These are phyloP conservation scores for Tinamus major DNA, from an alignment of 2,797 vertebrate genomes.

Conservation along the genomic window DNA sequence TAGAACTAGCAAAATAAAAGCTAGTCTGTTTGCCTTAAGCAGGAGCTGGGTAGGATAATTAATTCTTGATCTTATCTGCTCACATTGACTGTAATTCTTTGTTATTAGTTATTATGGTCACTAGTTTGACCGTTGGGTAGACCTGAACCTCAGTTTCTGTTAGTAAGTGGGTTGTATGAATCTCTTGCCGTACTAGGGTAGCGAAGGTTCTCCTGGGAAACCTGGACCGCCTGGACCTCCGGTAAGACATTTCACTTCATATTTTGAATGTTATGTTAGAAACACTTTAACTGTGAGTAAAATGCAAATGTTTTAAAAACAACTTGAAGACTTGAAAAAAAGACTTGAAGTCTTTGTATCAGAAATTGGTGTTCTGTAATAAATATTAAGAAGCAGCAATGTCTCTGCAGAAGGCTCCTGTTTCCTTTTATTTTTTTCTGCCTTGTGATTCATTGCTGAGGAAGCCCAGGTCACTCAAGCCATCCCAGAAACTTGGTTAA, in stretches of 20 bases:
- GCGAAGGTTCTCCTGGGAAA: slow-evolving; percentile 88
- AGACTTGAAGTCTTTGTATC: not conserved
- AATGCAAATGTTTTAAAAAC: not conserved
- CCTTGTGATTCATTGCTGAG: accelerated
- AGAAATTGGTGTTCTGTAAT: not conserved
- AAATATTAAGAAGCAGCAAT: not conserved
- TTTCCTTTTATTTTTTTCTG: not conserved
- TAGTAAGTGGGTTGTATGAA: not conserved
- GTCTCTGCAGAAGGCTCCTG: not conserved
- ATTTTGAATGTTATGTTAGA: not conserved
- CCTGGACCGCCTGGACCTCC: slow-evolving; percentile 93
- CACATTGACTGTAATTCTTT: not conserved
- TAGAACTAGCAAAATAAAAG: not conserved
- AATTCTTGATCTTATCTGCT: not conserved
- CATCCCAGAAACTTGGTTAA: not conserved
- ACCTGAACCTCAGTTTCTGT: not conserved
- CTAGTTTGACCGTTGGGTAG: not conserved
- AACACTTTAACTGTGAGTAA: not conserved
- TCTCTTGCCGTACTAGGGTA: slow-evolving; percentile 85
- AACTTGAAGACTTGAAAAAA: no score
- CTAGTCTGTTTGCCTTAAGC: not conserved
- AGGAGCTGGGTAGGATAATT: not conserved
- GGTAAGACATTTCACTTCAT: slow-evolving; percentile 83
- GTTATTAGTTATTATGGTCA: not conserved
- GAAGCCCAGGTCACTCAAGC: not conserved